Conservation (phyloP, 2,888 invertebrate genomes). For the Sericinus montela region DNA sequence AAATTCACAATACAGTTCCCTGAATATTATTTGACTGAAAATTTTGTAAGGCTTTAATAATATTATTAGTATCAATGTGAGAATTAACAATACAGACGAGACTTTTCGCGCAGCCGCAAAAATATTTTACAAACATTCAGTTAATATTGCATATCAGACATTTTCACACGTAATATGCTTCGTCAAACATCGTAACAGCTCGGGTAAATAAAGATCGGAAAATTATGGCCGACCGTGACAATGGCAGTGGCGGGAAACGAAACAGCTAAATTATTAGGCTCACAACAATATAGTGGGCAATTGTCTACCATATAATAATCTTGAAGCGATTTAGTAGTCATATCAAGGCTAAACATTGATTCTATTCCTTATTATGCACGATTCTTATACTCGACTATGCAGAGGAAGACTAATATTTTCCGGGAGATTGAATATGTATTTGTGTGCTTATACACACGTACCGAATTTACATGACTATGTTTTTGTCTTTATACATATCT, state of each 20-base stretch:
- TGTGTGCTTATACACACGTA: too few relatives aligned
- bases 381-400: too few relatives aligned
- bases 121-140: background rate
- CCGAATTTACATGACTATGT: too few relatives aligned
- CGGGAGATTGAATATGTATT: too few relatives aligned
- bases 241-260: constrained; percentile 35
- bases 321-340: constrained; percentile 2
- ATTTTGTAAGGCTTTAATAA: too few relatives aligned
- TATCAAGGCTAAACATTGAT: background rate
- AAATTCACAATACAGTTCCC: too few relatives aligned
- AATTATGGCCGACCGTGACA: constrained; percentile 45
- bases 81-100: background rate
- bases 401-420: too few relatives aligned
- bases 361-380: background rate
- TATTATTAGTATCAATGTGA: too few relatives aligned
- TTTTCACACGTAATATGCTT: constrained; percentile 3
- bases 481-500: too few relatives aligned
- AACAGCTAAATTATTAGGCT: constrained; percentile 23
- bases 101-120: background rate
- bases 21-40: too few relatives aligned
- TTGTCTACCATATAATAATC: constrained; percentile 13
- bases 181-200: constrained; percentile 12
- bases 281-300: constrained; percentile 8
- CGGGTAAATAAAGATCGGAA: constrained; percentile 25
- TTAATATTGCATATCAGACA: constrained; percentile 2